Percentiles rank a stretch among this genome's conserved stretches.
Evolutionary conservation across 2,888 invertebrate species (phyloP).

Genomic region (Dasysyrphus tricinctus): DNA sequence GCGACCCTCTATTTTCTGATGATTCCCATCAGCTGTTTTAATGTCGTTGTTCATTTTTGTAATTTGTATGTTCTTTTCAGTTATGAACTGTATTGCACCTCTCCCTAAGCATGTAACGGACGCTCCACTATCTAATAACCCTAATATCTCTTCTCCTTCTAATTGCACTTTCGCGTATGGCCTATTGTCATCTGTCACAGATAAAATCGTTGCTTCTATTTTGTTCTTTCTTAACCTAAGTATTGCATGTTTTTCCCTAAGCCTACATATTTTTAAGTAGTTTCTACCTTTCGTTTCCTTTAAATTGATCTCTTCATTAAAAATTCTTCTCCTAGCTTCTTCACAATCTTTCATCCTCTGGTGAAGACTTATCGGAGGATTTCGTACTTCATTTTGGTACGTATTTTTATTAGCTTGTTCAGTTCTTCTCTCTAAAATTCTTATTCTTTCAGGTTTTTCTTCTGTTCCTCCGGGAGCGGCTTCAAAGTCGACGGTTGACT

Average conservation of each 20-base stretch:
- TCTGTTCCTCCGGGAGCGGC: not conserved
- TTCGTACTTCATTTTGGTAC: not conserved
- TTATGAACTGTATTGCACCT: not conserved
- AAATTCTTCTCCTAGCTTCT: not conserved
- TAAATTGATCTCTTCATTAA: not conserved
- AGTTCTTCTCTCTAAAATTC: not conserved
- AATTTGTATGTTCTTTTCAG: not conserved
- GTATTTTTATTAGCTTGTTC: not conserved
- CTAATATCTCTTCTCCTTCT: not conserved
- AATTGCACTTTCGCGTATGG: slow-evolving; percentile 13
- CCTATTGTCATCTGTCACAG: not conserved
- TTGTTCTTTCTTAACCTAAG: not conserved
- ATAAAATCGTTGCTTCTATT: not conserved
- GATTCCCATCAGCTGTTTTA: slow-evolving; percentile 1
- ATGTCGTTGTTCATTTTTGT: not conserved
- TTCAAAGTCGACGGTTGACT: slow-evolving; percentile 1
- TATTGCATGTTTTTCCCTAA: slow-evolving; percentile 3
- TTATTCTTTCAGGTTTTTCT: not conserved
- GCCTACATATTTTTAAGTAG: not conserved
- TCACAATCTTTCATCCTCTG: not conserved
- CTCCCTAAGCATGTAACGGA: slow-evolving; percentile 13
- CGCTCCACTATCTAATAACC: slow-evolving; percentile 21
- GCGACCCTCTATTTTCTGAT: not conserved
- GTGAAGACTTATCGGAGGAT: not conserved
- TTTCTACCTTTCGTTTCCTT: not conserved